These are phyloP conservation scores for Melipona beecheii DNA, from an alignment of 2,888 invertebrate species.

Conservation along the genomic window DNA sequence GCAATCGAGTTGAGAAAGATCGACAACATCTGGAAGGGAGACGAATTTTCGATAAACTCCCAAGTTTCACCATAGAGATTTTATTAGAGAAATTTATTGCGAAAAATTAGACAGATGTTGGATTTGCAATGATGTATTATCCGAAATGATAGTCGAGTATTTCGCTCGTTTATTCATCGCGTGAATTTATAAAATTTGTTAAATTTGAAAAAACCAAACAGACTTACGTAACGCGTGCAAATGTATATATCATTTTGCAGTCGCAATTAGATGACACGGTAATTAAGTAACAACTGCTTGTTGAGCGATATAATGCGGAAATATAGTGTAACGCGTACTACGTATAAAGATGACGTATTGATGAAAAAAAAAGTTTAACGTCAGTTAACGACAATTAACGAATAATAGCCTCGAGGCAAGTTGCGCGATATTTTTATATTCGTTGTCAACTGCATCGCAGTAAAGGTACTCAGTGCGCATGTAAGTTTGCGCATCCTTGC, in stretches of 20 bases:
- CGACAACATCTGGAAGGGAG: not conserved
- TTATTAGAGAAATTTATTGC: not conserved
- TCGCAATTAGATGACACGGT: not conserved
- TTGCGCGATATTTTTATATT: not conserved
- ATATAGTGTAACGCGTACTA: not conserved
- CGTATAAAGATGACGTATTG: conserved; percentile 1
- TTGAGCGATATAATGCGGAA: not conserved
- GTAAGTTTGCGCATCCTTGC: not conserved
- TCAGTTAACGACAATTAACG: conserved; percentile 28
- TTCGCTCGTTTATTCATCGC: too few relatives aligned
- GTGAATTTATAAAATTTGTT: too few relatives aligned
- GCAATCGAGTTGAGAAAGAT: not conserved
- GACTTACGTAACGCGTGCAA: too few relatives aligned
- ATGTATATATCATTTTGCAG: not conserved
- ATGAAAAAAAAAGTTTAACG: not conserved
- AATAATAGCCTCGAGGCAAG: not conserved
- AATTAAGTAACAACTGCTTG: not conserved
- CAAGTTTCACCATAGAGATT: not conserved
- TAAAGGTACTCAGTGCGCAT: not conserved
- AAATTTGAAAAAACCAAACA: too few relatives aligned
- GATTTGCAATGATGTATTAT: too few relatives aligned
- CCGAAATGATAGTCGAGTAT: too few relatives aligned
- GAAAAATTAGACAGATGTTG: not conserved
- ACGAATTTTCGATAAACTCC: not conserved
- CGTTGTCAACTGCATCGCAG: too few relatives aligned